Evolutionary conservation across 2,797 vertebrate genomes (phyloP).

Genomic region (Epinephelus coioides): DNA sequence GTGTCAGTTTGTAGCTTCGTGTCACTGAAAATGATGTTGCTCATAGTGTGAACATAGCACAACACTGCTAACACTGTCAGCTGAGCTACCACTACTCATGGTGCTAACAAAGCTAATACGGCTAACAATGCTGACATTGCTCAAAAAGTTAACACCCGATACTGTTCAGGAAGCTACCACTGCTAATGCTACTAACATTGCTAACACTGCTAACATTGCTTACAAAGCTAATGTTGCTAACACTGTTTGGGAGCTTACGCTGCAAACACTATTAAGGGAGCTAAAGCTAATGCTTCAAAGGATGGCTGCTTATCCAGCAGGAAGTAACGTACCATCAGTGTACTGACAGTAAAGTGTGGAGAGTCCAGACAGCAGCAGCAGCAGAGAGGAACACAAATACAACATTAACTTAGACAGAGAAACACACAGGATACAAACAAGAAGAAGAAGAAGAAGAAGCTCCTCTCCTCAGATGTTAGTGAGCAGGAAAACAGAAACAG

Average conservation of each 20-base stretch:
- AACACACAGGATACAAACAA: neutral
- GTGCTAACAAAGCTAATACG: too few relatives aligned
- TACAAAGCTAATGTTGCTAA: neutral
- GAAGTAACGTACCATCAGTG: conserved; percentile 18
- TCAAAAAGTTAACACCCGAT: too few relatives aligned
- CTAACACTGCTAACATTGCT: neutral
- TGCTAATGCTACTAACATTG: neutral
- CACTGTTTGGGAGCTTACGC: neutral
- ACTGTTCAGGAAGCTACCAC: too few relatives aligned
- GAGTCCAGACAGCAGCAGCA: conserved; percentile 20
- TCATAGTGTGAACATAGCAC: too few relatives aligned
- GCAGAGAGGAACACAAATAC: conserved; percentile 14
- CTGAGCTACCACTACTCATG: too few relatives aligned
- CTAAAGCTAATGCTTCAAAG: neutral
- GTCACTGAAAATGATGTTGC: too few relatives aligned
- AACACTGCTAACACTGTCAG: too few relatives aligned
- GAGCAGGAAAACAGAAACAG: neutral
- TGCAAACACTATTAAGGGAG: neutral
- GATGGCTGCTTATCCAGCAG: neutral
- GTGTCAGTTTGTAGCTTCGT: too few relatives aligned
- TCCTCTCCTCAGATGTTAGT: neutral
- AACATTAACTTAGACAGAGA: neutral
- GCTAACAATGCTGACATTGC: too few relatives aligned
- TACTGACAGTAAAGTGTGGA: conserved; percentile 10
- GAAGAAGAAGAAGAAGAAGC: neutral